Base-by-base conservation (phyloP, 2,888 invertebrate genomes). In the Steinernema carpocapsae region DNA sequence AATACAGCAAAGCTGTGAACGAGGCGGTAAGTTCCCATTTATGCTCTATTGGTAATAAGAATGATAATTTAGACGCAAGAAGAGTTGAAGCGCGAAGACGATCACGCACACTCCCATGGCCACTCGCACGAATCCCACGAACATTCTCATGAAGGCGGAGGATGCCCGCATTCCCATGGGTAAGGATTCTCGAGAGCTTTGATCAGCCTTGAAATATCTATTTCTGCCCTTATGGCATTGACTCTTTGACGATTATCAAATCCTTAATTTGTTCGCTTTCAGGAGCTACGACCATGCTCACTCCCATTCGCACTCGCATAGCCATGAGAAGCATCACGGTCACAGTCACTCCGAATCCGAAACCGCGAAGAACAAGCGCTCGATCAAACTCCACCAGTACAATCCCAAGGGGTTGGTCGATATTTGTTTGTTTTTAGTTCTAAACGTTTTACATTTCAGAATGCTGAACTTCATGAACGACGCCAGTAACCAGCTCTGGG, bases 1-100 rank as follows among this genome's bases (percentile, higher is more conserved):
- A 86, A 73, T 86, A 86, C 73, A 77, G 79, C 0, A 76, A 80
- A 17, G 84, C 85, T 71, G 82, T 84, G 71, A 86, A 86, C 75
- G 86, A 86, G 74, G 78, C 79, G 72, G 83, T 77, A 64, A 29
- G 76, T 43, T 37, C n/a, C n/a, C 10, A 37, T 37, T 37, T 37
- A 10, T 37, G n/a, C n/a, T n/a, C 22, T 72, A 3, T 26, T 64
- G 19, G 12, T 26, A 51, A 48, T 45, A 37, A 14, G 56, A n/a
- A 17, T 24, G 59, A 59, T 29, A 59, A 52, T 43, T 76, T 32
- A 76, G 76, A 70, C 75, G 59, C 78, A 52, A 26, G 51, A 22
- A 14, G 75, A 45, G 43, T 73, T 77, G 74, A 76, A 52, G n/a
- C 76, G 72, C 73, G 77, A 42, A 0, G 75, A 77, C 45, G 72